phyloP scores from a whole-genome alignment of 2,888 invertebrate genomes.

The Melanargia galathea region DNA sequence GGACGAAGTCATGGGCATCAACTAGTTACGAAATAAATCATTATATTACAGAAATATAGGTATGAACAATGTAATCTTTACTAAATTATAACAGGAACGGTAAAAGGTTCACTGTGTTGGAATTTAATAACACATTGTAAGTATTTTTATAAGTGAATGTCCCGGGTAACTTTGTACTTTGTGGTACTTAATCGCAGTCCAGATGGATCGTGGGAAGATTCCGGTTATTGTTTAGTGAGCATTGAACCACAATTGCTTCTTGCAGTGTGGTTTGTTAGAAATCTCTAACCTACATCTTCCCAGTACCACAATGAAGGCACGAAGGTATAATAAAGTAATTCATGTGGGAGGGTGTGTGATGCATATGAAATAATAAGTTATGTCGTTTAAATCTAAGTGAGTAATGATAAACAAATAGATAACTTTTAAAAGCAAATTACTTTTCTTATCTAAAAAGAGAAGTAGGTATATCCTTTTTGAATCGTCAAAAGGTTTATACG shows the following conservation, averaged over 20 bases:
- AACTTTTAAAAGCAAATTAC: background rate
- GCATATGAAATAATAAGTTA: conserved; percentile 9
- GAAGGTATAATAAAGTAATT: background rate
- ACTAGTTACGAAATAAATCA: no score
- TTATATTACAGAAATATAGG: no score
- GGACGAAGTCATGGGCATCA: no score
- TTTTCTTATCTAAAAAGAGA: no score
- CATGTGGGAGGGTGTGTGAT: conserved; percentile 26
- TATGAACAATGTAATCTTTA: no score
- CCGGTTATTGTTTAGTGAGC: conserved; percentile 54
- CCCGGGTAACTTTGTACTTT: conserved; percentile 38
- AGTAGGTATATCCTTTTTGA: background rate
- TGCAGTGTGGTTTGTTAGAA: conserved; percentile 23
- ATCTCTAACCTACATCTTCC: conserved; percentile 31
- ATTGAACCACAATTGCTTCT: conserved; percentile 31
- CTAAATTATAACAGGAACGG: background rate
- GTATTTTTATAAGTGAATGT: conserved; percentile 31
- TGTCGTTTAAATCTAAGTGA: background rate
- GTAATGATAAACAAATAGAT: background rate
- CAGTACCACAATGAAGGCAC: conserved; percentile 3
- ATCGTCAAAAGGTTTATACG: background rate
- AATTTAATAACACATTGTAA: conserved; percentile 15
- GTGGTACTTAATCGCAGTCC: conserved; percentile 49
- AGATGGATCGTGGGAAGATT: conserved; percentile 57
- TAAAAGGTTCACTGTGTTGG: background rate